phyloP scores from a whole-genome alignment of 2,113 vertebrate species.

The Clarias batrachus region DNA sequence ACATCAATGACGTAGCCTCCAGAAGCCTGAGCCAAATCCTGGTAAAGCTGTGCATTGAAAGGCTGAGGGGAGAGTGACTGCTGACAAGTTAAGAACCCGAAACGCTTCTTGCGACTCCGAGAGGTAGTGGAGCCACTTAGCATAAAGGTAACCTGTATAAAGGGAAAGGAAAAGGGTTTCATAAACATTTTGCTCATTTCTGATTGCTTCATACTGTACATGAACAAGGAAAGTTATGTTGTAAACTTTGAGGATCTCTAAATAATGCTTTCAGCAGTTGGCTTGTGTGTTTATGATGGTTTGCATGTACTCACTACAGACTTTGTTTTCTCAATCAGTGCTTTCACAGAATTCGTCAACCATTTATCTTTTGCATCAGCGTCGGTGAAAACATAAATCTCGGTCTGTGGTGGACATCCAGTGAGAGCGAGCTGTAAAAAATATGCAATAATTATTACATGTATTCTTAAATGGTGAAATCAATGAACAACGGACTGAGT shows the following conservation, averaged over 20 bases:
- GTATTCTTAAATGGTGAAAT: neutral
- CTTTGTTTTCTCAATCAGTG: constrained; percentile 65
- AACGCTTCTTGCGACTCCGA: constrained; percentile 34
- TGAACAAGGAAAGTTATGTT: too few relatives aligned
- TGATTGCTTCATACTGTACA: neutral
- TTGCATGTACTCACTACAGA: constrained; percentile 57
- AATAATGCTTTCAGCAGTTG: neutral
- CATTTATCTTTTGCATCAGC: constrained; percentile 65
- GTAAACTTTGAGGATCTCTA: neutral
- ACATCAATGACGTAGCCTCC: constrained; percentile 67
- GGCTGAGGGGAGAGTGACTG: neutral
- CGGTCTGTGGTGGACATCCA: constrained; percentile 62
- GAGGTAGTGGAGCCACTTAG: constrained; percentile 48
- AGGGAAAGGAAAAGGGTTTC: neutral
- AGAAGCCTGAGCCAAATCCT: constrained; percentile 62
- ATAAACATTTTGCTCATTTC: neutral
- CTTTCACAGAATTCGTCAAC: constrained; percentile 60
- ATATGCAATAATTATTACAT: neutral
- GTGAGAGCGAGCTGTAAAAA: constrained; percentile 67
- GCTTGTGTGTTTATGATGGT: neutral
- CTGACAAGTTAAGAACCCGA: neutral
- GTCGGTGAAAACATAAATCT: constrained; percentile 73
- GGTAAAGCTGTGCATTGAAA: constrained; percentile 57
- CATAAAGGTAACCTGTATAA: constrained; percentile 67
- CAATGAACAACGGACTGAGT: too few relatives aligned